Conservation (phyloP, 1,140 invertebrate genomes). For the Lepidotrigona ventralis region DNA sequence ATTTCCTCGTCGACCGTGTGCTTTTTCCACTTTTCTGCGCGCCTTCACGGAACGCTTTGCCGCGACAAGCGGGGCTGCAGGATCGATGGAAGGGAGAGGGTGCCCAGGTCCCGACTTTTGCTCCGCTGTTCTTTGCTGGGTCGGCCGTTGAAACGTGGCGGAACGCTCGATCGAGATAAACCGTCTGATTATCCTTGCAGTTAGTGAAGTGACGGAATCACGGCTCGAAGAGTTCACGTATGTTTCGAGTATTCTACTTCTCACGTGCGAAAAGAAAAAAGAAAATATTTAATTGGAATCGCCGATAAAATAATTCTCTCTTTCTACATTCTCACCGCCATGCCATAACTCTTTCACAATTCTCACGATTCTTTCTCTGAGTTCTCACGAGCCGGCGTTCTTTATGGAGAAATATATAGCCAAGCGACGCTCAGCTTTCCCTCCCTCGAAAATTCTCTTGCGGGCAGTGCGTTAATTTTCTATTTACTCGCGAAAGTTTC, state of each 20-base stretch:
- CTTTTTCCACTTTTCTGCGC: neutral
- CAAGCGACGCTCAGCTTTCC: neutral
- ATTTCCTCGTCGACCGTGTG: neutral
- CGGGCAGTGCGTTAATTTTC: neutral
- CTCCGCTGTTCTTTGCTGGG: neutral
- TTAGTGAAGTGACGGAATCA: neutral
- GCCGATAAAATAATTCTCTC: neutral
- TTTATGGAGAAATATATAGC: neutral
- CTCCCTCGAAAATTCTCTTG: neutral
- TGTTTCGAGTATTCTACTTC: too few species aligned
- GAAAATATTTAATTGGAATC: too few species aligned
- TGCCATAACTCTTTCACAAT: neutral
- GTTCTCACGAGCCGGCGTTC: neutral
- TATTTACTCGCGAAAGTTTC: neutral
- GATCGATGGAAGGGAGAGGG: neutral
- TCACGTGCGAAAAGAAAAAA: too few species aligned
- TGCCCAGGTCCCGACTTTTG: neutral
- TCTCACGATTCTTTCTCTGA: neutral
- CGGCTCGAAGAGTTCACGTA: neutral
- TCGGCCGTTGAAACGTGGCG: neutral
- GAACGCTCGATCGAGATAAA: neutral
- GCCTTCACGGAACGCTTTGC: neutral
- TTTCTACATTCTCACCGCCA: neutral
- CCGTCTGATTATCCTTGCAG: neutral
- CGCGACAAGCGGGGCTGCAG: neutral